phyloP scores from a whole-genome alignment of 2,113 vertebrate species.

The Peromyscus californicus region DNA sequence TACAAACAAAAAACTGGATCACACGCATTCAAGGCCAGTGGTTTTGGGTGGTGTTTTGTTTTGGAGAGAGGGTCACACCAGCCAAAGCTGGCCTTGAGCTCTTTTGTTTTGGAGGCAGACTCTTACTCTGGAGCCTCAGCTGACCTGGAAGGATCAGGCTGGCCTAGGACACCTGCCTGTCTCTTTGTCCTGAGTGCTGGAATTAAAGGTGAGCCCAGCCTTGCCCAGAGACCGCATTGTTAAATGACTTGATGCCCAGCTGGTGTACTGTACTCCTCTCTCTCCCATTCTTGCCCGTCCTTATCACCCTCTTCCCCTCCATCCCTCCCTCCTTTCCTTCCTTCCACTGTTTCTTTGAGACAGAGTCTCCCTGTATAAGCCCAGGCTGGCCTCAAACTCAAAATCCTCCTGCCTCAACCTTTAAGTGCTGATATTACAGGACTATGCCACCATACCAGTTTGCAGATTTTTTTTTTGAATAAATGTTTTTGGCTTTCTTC shows the following conservation, averaged over 20 bases:
- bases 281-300: too few species aligned
- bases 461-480: neutral
- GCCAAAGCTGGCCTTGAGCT: neutral
- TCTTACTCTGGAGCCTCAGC: neutral
- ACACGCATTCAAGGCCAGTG: neutral
- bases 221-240: too few species aligned
- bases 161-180: neutral
- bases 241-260: too few species aligned
- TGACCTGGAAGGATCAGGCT: neutral
- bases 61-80: neutral
- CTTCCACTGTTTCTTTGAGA: neutral
- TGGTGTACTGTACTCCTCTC: neutral
- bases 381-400: neutral
- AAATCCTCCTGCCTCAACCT: neutral
- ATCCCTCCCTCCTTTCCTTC: neutral
- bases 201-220: neutral
- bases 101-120: neutral
- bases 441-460: neutral
- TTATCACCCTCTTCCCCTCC: neutral
- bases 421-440: neutral
- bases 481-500: conserved; percentile 22
- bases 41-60: neutral
- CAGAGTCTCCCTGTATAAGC: neutral
- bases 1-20: neutral
- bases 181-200: neutral